Evolutionary conservation across 1,140 invertebrate species (phyloP).

Genomic region (Danaus melanippus): DNA sequence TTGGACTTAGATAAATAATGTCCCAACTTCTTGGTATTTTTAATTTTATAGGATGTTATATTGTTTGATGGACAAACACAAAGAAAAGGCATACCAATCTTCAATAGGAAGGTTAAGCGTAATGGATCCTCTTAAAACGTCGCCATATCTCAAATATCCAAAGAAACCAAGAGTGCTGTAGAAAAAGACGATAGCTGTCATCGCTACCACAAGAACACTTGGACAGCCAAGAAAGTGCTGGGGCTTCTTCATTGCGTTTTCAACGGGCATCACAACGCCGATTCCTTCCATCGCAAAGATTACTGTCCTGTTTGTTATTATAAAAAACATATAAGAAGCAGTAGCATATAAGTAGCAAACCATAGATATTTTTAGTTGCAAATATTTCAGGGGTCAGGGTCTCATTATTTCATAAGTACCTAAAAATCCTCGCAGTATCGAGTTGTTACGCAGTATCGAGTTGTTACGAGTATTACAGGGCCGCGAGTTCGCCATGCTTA

Average conservation of each 20-base stretch:
- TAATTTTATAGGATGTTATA: too few relatives aligned
- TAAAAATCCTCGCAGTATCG: too few relatives aligned
- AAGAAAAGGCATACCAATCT: conserved; percentile 71
- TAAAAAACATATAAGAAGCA: too few relatives aligned
- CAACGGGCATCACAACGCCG: conserved; percentile 90
- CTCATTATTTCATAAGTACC: too few relatives aligned
- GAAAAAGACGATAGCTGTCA: conserved; percentile 81
- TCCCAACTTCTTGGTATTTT: too few relatives aligned
- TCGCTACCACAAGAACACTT: conserved; percentile 87
- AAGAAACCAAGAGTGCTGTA: conserved; percentile 87
- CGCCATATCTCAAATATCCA: conserved; percentile 86
- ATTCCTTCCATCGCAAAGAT: conserved; percentile 88
- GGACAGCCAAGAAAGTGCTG: conserved; percentile 85
- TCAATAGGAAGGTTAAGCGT: conserved; percentile 80
- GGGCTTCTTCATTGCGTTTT: conserved; percentile 89
- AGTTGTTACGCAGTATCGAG: too few relatives aligned
- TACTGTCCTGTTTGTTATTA: conserved; percentile 73
- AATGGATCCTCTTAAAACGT: conserved; percentile 76
- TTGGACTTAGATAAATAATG: too few relatives aligned
- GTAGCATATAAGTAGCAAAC: too few relatives aligned
- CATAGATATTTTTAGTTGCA: too few relatives aligned
- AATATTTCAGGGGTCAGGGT: too few relatives aligned
- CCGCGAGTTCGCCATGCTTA: too few relatives aligned
- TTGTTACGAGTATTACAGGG: too few relatives aligned
- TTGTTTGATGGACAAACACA: not conserved